phyloP scores from a whole-genome alignment of 2,113 vertebrate species.

The Tiliqua scincoides region DNA sequence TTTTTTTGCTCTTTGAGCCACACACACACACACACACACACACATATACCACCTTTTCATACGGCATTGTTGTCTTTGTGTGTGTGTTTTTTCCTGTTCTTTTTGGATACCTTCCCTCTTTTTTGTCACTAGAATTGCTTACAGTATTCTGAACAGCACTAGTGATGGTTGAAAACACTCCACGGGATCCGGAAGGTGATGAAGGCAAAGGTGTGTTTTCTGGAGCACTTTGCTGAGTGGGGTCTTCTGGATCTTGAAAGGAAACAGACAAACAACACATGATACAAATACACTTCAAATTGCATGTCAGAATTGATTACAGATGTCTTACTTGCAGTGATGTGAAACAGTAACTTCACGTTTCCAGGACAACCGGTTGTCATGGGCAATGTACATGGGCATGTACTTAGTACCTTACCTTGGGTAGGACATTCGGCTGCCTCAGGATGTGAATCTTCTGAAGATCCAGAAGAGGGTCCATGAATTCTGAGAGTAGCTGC shows the following conservation, averaged over 20 bases:
- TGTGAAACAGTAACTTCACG: background rate
- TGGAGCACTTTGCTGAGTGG: conserved; percentile 46
- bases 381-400: background rate
- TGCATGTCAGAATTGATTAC: conserved; percentile 13
- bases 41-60: background rate
- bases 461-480: conserved; percentile 69
- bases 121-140: conserved; percentile 61
- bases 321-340: background rate
- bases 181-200: conserved; percentile 75
- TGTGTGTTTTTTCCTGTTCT: background rate
- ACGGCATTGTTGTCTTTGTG: background rate
- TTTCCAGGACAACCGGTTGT: background rate
- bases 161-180: conserved; percentile 90
- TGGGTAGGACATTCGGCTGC: conserved; percentile 41
- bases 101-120: background rate
- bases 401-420: conserved; percentile 58
- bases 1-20: background rate
- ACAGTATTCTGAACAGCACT: conserved; percentile 92
- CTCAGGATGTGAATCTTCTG: conserved; percentile 75
- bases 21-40: background rate
- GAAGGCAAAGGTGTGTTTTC: conserved; percentile 54
- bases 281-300: background rate
- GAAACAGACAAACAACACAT: conserved; percentile 18
- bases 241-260: conserved; percentile 53
- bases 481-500: conserved; percentile 88